Evolutionary conservation across 2,888 invertebrate species (phyloP).

Genomic region (Leptopilina myrica): DNA sequence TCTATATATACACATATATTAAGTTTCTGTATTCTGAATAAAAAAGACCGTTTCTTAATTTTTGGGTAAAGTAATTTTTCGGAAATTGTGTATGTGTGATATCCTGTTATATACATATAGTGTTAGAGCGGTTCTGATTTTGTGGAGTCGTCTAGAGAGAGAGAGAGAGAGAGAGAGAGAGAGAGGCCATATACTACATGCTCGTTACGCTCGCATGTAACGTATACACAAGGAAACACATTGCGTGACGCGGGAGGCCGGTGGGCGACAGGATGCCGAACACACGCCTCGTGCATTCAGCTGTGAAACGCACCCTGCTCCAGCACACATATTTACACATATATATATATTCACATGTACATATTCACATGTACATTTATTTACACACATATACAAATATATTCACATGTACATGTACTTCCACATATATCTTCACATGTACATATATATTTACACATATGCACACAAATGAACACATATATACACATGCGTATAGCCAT

Average conservation of each 20-base stretch:
- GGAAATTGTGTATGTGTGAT: not conserved
- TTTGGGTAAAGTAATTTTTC: not conserved
- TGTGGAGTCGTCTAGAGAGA: not conserved
- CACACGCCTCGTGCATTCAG: slow-evolving; percentile 64
- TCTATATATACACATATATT: too few relatives aligned
- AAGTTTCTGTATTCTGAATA: too few relatives aligned
- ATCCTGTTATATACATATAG: not conserved
- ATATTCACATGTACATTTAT: too few relatives aligned
- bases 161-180: not conserved
- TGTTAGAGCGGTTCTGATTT: not conserved
- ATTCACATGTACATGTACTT: not conserved
- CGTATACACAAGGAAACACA: slow-evolving; percentile 30
- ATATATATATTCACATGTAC: too few relatives aligned
- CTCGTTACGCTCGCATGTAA: slow-evolving; percentile 21
- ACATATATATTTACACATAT: too few relatives aligned
- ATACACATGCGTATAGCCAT: too few relatives aligned
- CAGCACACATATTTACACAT: too few relatives aligned
- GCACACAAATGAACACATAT: too few relatives aligned
- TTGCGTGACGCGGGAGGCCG: slow-evolving; percentile 65
- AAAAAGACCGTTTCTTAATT: not conserved
- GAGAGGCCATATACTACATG: not conserved
- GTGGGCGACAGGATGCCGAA: slow-evolving; percentile 66
- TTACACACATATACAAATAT: too few relatives aligned
- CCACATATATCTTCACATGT: not conserved
- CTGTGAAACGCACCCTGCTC: slow-evolving; percentile 59